A percentile compares a stretch with the other conserved stretches of the same genome.
These are phyloP conservation scores for Isichthys henryi DNA, from an alignment of 2,113 vertebrate species.

Conservation along the genomic window DNA sequence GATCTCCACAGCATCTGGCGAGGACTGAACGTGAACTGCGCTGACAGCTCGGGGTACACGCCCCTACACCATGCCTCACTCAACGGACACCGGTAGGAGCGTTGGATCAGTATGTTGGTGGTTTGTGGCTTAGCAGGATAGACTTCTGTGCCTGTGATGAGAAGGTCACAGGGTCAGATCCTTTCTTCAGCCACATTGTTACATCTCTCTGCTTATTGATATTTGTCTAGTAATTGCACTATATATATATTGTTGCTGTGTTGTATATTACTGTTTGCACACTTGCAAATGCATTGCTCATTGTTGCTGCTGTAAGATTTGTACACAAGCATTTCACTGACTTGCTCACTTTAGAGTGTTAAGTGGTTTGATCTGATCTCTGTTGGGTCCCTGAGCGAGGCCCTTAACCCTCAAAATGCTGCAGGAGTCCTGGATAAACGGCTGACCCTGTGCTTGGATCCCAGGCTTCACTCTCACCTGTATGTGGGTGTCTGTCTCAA, in stretches of 20 bases:
- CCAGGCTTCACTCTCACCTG: neutral
- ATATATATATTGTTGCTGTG: neutral
- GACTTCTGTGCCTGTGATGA: neutral
- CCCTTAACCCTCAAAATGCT: neutral
- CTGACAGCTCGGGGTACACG: slow-evolving; percentile 87
- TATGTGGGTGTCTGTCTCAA: neutral
- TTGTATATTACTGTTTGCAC: neutral
- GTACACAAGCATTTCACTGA: neutral
- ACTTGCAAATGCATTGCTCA: neutral
- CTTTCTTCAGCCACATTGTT: neutral
- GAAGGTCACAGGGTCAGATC: neutral
- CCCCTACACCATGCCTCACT: slow-evolving; percentile 86
- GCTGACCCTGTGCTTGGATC: neutral
- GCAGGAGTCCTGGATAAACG: neutral
- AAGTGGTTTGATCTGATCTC: neutral
- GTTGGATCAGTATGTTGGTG: neutral
- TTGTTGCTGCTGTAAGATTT: neutral
- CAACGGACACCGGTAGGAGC: slow-evolving; percentile 87
- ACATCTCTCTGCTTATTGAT: neutral
- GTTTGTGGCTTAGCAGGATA: neutral
- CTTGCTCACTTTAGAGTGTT: neutral
- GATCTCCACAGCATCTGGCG: slow-evolving; percentile 84
- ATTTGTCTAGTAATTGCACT: neutral
- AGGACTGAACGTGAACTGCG: slow-evolving; percentile 89
- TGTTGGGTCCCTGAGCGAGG: neutral